These are phyloP conservation scores for Megastigmus dorsalis DNA, from an alignment of 2,888 invertebrate genomes.

Conservation along the genomic window DNA sequence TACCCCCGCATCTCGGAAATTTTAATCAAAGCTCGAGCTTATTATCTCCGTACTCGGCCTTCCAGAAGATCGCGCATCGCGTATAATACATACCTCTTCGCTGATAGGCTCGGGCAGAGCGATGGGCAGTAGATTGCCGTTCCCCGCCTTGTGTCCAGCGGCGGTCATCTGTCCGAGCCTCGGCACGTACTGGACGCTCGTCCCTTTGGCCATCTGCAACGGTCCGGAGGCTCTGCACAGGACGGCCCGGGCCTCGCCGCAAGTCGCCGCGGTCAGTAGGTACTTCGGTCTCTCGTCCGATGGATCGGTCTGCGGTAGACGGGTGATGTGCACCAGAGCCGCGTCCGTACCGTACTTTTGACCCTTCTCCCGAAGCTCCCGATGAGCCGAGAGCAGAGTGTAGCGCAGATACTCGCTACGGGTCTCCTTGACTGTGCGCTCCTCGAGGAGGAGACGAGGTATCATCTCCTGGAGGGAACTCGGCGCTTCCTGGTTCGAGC, in stretches of 20 bases:
- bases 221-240: slow-evolving; percentile 83
- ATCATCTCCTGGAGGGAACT: slow-evolving; percentile 83
- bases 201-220: slow-evolving; percentile 77
- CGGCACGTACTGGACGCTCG: slow-evolving; percentile 34
- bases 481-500: slow-evolving; percentile 82
- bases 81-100: slow-evolving; percentile 79
- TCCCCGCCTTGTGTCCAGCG: not conserved
- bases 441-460: slow-evolving; percentile 87
- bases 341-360: slow-evolving; percentile 84
- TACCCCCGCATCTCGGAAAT: too few species aligned
- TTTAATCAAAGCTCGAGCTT: too few species aligned
- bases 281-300: slow-evolving; percentile 76
- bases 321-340: slow-evolving; percentile 83
- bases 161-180: slow-evolving; percentile 12
- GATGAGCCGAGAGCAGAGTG: slow-evolving; percentile 86
- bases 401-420: slow-evolving; percentile 89
- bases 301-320: slow-evolving; percentile 72
- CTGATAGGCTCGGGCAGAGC: slow-evolving; percentile 86
- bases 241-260: slow-evolving; percentile 86
- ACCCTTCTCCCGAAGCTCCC: slow-evolving; percentile 84
- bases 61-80: not conserved
- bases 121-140: slow-evolving; percentile 80
- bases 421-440: slow-evolving; percentile 87
- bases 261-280: slow-evolving; percentile 83
- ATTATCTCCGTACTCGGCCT: not conserved